Evolutionary conservation across 2,888 invertebrate species (phyloP), one percentile per base, ranked within the genome.

Genomic region (Drosophila borborema): DNA sequence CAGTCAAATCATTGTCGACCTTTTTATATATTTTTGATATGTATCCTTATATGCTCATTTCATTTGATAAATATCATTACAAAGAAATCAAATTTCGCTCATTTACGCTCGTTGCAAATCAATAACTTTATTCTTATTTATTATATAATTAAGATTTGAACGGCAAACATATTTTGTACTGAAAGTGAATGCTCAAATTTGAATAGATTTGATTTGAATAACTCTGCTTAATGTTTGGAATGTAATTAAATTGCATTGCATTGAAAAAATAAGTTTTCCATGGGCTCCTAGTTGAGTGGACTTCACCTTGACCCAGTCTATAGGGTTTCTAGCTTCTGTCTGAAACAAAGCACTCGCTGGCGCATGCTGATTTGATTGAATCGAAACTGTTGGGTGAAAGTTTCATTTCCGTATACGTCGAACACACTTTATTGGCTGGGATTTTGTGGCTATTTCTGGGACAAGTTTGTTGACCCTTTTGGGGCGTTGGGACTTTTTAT

Each of bases 401-500:
- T 55, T 58, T 60, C 56, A 58, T 53, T 72, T 72, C 54, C 68
- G 58, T 60, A 64, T 62, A 55, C 64, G 59, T 55, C 31, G 18
- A 7, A 41, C 5, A 54, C 31, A 59, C 61, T 72, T 65, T 65
- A 45, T 68, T 79, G 58, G 46, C 55, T 34, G n/a, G 56, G 51
- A 69, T 70, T 65, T 63, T 70, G 74, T 28, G 53, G 41, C 51
- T 46, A 51, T 51, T 63, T 53, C 61, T 60, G 61, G 43, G 23
- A 65, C 59, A 63, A 51, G 8, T 56, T 65, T 54, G 49, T 53
- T 56, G n/a, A 48, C 20, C 69, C 41, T 28, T 55, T 72, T 67
- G 40, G 54, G 34, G n/a, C 23, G 55, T 61, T 54, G 55, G n/a
- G 8, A n/a, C 18, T 54, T 48, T 81, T 82, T 82, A 87, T 87